Conservation (phyloP, 2,113 vertebrate species). For the Chloropsis cyanopogon region DNA sequence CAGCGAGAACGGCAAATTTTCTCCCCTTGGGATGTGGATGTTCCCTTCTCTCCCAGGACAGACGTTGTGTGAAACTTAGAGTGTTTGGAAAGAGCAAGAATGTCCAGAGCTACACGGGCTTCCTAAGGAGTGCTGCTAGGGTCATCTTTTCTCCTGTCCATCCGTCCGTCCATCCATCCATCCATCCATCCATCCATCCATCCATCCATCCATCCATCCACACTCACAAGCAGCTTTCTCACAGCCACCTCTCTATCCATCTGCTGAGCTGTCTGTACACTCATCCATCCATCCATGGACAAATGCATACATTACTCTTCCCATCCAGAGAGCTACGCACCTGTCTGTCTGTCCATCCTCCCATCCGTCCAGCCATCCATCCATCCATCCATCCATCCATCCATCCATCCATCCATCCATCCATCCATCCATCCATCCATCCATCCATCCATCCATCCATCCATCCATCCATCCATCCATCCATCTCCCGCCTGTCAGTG, state of each 20-base stretch:
- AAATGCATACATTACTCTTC: too few species aligned
- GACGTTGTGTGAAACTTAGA: not conserved
- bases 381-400: not conserved
- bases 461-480: not conserved
- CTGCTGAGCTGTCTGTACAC: not conserved
- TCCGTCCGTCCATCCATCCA: not conserved
- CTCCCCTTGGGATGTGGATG: not conserved
- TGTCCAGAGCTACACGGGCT: rapidly evolving
- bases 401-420: not conserved
- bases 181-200: not conserved
- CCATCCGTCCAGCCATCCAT: not conserved
- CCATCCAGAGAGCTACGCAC: not conserved
- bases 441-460: not conserved
- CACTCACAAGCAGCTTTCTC: not conserved
- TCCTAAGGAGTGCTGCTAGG: not conserved
- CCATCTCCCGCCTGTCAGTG: rapidly evolving
- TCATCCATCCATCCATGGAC: not conserved
- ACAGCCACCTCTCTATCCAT: not conserved
- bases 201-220: not conserved
- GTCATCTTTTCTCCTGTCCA: not conserved
- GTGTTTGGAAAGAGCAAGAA: not conserved
- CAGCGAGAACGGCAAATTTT: not conserved
- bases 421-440: not conserved
- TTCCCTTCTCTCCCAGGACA: not conserved
- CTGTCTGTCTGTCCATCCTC: not conserved